Base-by-base conservation (phyloP, 1,140 invertebrate species). In the Cecropterus lyciades region DNA sequence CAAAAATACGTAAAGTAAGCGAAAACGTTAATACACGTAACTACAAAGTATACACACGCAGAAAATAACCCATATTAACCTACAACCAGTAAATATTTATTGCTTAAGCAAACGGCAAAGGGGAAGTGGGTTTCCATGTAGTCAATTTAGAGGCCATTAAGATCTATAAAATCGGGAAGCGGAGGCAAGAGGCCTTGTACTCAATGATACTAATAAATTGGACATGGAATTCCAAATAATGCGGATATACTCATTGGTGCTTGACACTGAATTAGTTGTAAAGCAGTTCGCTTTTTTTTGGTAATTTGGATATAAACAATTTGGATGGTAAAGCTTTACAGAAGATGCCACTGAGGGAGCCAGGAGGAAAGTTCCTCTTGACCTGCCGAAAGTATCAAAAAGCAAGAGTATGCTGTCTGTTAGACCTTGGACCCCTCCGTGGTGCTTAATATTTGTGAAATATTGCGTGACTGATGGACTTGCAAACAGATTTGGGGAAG, bases 91-190 rank as follows among this genome's bases (percentile, higher is more conserved):
- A 68, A 69, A 69, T 69, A 77, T 68, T 67, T 70, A 76, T 76
- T 65, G 71, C 68, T 69, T 57, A 59, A 62, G 55, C 67, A 52
- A 52, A 71, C 55, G 67, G 52, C 65, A 75, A 72, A 72, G n/a
- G 63, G 66, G 51, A 67, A 77, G 75, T 77, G 74, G 65, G 56
- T 74, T 77, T 77, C 65, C 75, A 45, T 77, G 72, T 70, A 64
- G 48, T 71, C 72, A 70, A 72, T 77, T 72, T 64, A 73, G 62
- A 59, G n/a, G 57, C 72, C 72, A 70, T 75, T 77, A 77, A 75
- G 62, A 55, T 65, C 67, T 65, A 69, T 69, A 63, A 72, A 66
- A 69, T 33, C 51, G 64, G 14, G 56, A 48, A 63, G 65, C 52
- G 62, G 51, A 33, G 27, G 53, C 27, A 43, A 16, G 62, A 45